Conservation (phyloP, 2,888 invertebrate genomes). For the Glaucopsyche alexis region DNA sequence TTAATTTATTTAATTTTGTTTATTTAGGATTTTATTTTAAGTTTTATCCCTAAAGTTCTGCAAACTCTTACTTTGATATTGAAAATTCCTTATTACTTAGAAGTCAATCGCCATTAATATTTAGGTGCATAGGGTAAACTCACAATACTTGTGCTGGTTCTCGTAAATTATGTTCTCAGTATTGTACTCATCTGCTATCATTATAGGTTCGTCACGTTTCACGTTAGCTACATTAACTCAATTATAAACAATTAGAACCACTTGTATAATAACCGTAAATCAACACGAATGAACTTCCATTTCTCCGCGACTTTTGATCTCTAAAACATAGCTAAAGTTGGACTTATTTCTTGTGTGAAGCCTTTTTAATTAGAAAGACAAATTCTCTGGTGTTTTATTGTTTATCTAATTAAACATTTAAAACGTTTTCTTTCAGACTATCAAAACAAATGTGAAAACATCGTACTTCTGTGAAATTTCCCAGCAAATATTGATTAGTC, state of each 20-base stretch:
- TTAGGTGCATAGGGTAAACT: too few relatives aligned
- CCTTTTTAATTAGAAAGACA: not conserved
- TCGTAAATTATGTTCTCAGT: too few relatives aligned
- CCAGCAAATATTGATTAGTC: not conserved
- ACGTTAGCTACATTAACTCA: constrained; percentile 16
- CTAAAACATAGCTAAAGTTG: not conserved
- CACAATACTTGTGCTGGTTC: too few relatives aligned
- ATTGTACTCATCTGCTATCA: not conserved
- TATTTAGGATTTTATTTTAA: too few relatives aligned
- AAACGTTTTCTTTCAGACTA: not conserved
- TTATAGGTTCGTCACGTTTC: constrained; percentile 20
- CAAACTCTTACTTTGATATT: too few relatives aligned
- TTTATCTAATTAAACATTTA: not conserved
- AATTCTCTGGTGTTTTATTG: not conserved
- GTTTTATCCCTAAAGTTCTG: too few relatives aligned
- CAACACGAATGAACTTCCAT: not conserved
- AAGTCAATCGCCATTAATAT: too few relatives aligned
- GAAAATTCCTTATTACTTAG: too few relatives aligned
- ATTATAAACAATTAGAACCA: constrained; percentile 17
- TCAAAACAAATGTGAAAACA: not conserved
- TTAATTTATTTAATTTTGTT: too few relatives aligned
- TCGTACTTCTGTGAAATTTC: not conserved
- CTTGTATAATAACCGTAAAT: constrained; percentile 13
- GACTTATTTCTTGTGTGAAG: not conserved
- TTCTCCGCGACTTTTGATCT: constrained; percentile 13